phyloP scores from a whole-genome alignment of 2,797 vertebrate genomes.

The Margarornis squamiger region DNA sequence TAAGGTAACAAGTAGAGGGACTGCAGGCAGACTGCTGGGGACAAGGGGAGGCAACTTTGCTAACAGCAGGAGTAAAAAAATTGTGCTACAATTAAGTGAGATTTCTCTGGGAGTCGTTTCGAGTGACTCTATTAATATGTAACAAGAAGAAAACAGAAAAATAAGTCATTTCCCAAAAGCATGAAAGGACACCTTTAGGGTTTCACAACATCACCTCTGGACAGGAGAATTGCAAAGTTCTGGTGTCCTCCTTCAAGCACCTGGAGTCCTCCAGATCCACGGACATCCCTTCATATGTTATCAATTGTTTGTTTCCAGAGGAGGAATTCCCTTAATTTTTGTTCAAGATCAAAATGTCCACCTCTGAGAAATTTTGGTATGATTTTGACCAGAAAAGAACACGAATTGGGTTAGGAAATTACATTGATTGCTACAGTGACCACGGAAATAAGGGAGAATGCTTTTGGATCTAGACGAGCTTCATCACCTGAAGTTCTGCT shows the following conservation, averaged over 20 bases:
- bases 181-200: not conserved
- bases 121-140: not conserved
- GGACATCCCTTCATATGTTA: not conserved
- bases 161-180: not conserved
- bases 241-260: not conserved
- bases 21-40: not conserved
- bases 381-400: not conserved
- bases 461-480: not conserved
- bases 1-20: rapidly evolving
- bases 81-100: not conserved
- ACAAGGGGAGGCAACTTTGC: not conserved
- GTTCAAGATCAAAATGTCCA: not conserved
- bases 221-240: not conserved
- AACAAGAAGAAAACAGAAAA: not conserved
- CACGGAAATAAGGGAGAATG: not conserved
- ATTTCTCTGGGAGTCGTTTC: not conserved
- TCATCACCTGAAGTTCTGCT: not conserved
- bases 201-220: not conserved
- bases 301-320: not conserved
- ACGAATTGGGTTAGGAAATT: not conserved
- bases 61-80: not conserved
- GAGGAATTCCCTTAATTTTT: not conserved
- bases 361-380: not conserved
- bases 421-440: not conserved
- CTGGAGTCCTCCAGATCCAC: not conserved